Conservation (phyloP, 2,797 vertebrate species). For the Cossypha niveicapilla region DNA sequence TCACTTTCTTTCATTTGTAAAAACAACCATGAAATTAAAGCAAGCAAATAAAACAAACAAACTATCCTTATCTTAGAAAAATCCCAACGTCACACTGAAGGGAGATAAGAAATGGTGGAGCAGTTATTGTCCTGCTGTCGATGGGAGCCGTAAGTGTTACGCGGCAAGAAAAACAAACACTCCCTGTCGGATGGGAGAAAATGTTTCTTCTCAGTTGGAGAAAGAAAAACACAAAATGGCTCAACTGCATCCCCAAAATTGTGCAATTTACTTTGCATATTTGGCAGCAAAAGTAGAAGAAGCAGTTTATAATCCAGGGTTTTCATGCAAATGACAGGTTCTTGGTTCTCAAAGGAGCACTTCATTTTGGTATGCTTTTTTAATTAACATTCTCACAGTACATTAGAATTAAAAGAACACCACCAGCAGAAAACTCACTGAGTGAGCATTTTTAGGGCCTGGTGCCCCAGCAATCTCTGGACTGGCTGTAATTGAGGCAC, state of each 20-base stretch:
- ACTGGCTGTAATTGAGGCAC: not conserved
- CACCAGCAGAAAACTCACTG: not conserved
- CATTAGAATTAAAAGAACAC: constrained; percentile 15
- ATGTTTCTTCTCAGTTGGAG: constrained; percentile 42
- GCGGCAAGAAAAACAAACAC: constrained; percentile 1
- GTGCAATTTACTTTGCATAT: constrained; percentile 62
- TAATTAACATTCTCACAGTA: constrained; percentile 39
- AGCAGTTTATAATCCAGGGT: constrained; percentile 50
- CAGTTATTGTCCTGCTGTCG: not conserved
- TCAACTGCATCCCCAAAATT: constrained; percentile 51
- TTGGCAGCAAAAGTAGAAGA: constrained; percentile 64
- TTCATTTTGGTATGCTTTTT: constrained; percentile 15
- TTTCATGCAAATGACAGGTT: constrained; percentile 58
- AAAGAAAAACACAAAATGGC: constrained; percentile 34
- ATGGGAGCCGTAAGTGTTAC: not conserved
- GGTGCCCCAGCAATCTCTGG: not conserved
- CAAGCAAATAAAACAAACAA: not conserved
- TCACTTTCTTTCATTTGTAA: not conserved
- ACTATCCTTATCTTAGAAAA: not conserved
- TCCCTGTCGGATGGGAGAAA: constrained; percentile 4
- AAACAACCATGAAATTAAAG: not conserved
- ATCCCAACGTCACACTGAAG: not conserved
- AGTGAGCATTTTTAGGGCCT: not conserved
- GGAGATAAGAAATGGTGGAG: not conserved
- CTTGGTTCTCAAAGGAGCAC: constrained; percentile 27